Evolutionary conservation across 2,888 invertebrate species (phyloP), one percentile per base, ranked within the genome.

Genomic region (Crematogaster levior): DNA sequence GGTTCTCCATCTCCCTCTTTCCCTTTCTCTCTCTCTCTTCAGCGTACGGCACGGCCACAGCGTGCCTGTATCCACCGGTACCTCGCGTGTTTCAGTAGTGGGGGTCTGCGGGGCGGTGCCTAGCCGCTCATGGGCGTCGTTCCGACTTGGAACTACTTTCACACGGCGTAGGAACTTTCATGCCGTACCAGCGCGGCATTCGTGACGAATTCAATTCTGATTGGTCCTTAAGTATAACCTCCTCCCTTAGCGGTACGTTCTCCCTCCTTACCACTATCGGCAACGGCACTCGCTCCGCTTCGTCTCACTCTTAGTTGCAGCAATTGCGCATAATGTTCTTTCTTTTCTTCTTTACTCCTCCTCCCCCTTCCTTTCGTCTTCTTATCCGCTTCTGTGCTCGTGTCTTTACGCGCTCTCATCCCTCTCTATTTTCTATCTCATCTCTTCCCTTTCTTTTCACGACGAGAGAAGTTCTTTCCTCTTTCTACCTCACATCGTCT

Each of bases 171-270:
- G 93, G 92, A 91, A 92, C 90, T 89, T 89, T 88, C 88, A 84
- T 86, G 85, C 87, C 80, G 90, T 90, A 88, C 90, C 91, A 88
- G 91, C 92, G 91, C 94, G 94, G 93, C 93, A 91, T 92, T 94
- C 95, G 95, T 95, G 95, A 95, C 95, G 95, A 95, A 95, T 95
- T 95, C 95, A 94, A 95, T 95, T 95, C 95, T 95, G 94, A 96
- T 96, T 96, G 96, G 96, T 95, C 95, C 95, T 94, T 93, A 94
- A 95, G 94, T 95, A 94, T 92, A 93, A 91, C 93, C 94, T 93
- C 93, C 94, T 89, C 93, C 92, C 92, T 92, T 92, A 88, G 91
- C 90, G 89, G 90, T 90, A 90, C 86, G 90, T 90, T 90, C 85
- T 90, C 90, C 87, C 91, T 85, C 83, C 86, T 58, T 81, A 40